These are phyloP conservation scores for Olivierus martensii DNA, from an alignment of 1,140 invertebrate species.

Conservation along the genomic window DNA sequence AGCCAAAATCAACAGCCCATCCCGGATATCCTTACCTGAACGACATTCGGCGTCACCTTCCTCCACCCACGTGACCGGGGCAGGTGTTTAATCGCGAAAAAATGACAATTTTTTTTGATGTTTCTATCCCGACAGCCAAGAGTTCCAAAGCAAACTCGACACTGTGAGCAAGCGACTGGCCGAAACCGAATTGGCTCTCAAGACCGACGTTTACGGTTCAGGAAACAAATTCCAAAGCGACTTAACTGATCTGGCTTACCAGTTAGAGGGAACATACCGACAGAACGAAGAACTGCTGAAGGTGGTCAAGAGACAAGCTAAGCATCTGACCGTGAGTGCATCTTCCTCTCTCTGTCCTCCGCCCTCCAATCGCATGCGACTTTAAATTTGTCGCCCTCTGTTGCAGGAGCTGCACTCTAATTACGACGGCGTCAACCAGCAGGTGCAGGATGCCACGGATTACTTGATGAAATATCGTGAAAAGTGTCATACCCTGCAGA, in stretches of 20 bases:
- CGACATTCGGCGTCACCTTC: no score
- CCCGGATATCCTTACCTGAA: no score
- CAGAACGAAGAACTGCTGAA: conserved; percentile 93
- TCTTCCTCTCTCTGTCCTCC: not conserved
- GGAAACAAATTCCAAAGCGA: conserved; percentile 97
- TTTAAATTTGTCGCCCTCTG: not conserved
- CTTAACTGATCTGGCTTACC: conserved; percentile 90
- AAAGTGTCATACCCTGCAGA: conserved; percentile 72
- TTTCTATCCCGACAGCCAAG: conserved; percentile 50
- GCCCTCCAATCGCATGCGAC: no score
- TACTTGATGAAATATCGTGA: conserved; percentile 79
- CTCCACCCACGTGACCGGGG: no score
- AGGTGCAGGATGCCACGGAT: conserved; percentile 83
- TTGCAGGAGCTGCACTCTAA: conserved; percentile 67
- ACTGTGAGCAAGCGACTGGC: conserved; percentile 83
- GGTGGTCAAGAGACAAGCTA: conserved; percentile 90
- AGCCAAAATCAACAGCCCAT: no score
- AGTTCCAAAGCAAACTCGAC: conserved; percentile 94
- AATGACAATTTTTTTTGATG: no score
- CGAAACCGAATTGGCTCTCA: conserved; percentile 85
- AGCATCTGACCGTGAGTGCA: conserved; percentile 47
- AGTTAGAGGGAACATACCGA: conserved; percentile 87
- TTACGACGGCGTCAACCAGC: conserved; percentile 85
- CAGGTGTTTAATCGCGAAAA: no score
- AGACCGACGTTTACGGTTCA: conserved; percentile 86